A percentile compares a stretch with the other conserved stretches of the same genome.
These are phyloP conservation scores for Aleiodes leptofemur DNA, from an alignment of 2,888 invertebrate genomes.

Conservation along the genomic window DNA sequence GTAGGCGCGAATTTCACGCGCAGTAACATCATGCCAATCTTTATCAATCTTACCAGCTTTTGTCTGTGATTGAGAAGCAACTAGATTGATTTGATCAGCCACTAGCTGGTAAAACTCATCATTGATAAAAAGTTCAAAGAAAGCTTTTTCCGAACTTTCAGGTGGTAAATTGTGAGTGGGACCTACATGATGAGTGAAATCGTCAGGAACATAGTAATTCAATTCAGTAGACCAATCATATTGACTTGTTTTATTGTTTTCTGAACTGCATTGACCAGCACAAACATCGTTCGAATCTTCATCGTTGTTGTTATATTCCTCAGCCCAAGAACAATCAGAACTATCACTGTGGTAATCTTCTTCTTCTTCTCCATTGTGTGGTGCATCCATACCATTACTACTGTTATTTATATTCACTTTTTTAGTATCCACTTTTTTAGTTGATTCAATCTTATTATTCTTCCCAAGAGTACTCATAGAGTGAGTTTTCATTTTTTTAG, in stretches of 20 bases:
- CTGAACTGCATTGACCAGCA: neutral
- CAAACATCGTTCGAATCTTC: neutral
- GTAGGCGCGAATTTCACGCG: neutral
- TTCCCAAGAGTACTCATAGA: too few relatives aligned
- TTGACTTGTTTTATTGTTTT: neutral
- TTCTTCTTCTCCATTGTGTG: too few relatives aligned
- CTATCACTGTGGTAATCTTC: neutral
- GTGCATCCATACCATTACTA: too few relatives aligned
- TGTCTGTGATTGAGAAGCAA: neutral
- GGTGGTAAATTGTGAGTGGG: too few relatives aligned
- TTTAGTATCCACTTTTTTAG: too few relatives aligned
- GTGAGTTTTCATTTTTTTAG: too few relatives aligned
- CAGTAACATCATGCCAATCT: neutral
- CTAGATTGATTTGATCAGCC: neutral
- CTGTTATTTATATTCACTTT: too few relatives aligned
- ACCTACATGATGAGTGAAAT: neutral
- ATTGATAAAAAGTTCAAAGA: neutral
- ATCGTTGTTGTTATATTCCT: neutral
- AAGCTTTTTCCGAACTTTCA: too few relatives aligned
- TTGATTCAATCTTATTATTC: too few relatives aligned
- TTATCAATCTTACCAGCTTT: neutral
- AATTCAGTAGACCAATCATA: conserved; percentile 15
- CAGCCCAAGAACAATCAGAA: neutral
- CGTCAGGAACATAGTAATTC: neutral
- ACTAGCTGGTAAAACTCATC: neutral